Evolutionary conservation across 2,113 vertebrate genomes (phyloP), one percentile per base, ranked within the genome.

Genomic region (Vimba vimba): DNA sequence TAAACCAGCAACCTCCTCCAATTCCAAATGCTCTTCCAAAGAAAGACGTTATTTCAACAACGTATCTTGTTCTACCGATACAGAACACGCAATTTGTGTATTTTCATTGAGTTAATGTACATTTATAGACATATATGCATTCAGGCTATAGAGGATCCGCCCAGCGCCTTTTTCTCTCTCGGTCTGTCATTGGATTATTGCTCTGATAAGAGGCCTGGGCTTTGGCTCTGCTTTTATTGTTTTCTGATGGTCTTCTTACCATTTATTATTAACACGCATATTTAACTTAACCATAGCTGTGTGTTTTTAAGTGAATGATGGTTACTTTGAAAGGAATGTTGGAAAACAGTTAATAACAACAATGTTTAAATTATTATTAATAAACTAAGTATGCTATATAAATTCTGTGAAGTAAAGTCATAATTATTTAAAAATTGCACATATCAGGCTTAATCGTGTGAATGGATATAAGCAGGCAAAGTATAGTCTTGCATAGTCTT

Each of bases 81-180:
- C 30, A n/a, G 17, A 77, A 10, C 3, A 2, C 0, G 13, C 7
- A 17, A 4, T 43, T 39, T n/a, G 7, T 62, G 0, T 47, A 12
- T 80, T 80, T 80, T 21, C 1, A 47, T 6, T 64, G 59, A 15
- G 15, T 19, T 30, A 45, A 13, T 27, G n/a, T 64, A 15, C 27
- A 39, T 79, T 2, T 79, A 36, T n/a, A 64, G 79, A 45, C 39
- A 3, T 15, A 9, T 52, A n/a, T 79, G 4, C 23, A 62, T 64
- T 60, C 23, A 57, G 50, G 66, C 36, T 45, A 9, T 47, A 55
- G 39, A 79, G 86, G 89, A 88, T 86, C 89, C 87, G 86, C 89
- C 89, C 89, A 87, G 79, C 39, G 77, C 71, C 45, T 9, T 13
- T 75, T 75, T 83, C 55, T 4, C 55, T 60, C 57, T 27, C 10